phyloP scores from a whole-genome alignment of 2,113 vertebrate genomes.

The Ictidomys tridecemlineatus region DNA sequence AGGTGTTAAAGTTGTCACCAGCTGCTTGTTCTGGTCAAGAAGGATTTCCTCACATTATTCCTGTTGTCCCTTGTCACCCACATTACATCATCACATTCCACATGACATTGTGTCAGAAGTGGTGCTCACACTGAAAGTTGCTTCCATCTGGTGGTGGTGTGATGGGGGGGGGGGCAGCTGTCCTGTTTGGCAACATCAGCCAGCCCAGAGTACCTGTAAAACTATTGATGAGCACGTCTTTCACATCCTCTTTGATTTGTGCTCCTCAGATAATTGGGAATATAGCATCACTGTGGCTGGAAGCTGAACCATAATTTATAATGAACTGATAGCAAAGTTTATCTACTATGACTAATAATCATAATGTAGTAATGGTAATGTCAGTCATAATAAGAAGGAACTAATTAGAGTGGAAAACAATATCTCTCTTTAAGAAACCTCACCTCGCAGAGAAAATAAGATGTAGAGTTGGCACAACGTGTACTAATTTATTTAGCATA shows the following conservation, averaged over 20 bases:
- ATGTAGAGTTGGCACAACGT: background rate
- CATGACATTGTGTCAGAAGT: conserved; percentile 63
- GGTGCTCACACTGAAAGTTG: conserved; percentile 62
- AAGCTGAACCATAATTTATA: conserved; percentile 42
- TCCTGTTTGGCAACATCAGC: background rate
- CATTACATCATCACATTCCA: conserved; percentile 71
- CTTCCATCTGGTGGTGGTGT: conserved; percentile 48
- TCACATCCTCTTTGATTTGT: conserved; percentile 52
- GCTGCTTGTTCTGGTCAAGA: conserved; percentile 83
- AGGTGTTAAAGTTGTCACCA: conserved; percentile 81
- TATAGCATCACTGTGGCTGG: background rate
- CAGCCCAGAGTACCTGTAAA: background rate
- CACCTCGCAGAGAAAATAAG: conserved; percentile 65
- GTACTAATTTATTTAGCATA: conserved; percentile 62
- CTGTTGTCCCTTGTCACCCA: conserved; percentile 75
- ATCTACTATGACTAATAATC: conserved; percentile 82
- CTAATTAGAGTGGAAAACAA: conserved; percentile 81
- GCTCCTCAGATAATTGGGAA: conserved; percentile 60
- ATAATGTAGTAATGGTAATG: conserved; percentile 75
- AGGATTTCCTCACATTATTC: conserved; percentile 79
- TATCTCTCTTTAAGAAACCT: conserved; percentile 75
- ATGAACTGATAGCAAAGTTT: conserved; percentile 5
- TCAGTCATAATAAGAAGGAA: conserved; percentile 76
- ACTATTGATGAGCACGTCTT: background rate
- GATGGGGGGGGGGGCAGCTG: background rate